Evolutionary conservation across 1,140 invertebrate genomes (phyloP).

Genomic region (Caenorhabditis brenneri): DNA sequence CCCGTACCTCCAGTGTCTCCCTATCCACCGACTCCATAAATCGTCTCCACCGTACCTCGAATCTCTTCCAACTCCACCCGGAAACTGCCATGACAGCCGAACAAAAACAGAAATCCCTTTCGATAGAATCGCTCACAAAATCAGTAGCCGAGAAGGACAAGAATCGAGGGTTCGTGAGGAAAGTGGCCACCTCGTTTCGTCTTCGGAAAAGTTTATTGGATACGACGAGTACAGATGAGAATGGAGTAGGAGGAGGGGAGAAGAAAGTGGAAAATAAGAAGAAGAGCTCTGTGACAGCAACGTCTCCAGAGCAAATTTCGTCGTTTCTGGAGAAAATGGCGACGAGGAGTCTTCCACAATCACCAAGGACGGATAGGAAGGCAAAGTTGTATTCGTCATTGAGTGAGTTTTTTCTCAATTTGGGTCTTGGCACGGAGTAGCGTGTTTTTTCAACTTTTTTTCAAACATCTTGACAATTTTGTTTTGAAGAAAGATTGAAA

Average conservation of each 20-base stretch:
- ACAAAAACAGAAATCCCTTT: conserved; percentile 8
- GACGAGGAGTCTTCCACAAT: conserved; percentile 51
- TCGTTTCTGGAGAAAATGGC: conserved; percentile 39
- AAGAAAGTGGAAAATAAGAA: conserved; percentile 36
- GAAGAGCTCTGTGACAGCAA: background rate
- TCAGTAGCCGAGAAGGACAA: background rate
- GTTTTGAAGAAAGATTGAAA: too few species aligned
- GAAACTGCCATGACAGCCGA: background rate
- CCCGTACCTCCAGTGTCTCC: background rate
- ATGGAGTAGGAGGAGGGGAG: background rate
- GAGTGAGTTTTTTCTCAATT: background rate
- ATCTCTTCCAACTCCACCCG: background rate
- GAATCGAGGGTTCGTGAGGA: conserved; percentile 10
- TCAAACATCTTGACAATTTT: too few species aligned
- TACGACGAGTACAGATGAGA: background rate
- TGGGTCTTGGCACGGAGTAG: too few species aligned
- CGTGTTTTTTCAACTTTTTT: too few species aligned
- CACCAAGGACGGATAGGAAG: conserved; percentile 44
- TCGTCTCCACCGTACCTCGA: conserved; percentile 11
- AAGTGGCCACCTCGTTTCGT: conserved; percentile 46
- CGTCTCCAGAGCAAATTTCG: background rate
- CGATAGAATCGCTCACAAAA: conserved; percentile 20
- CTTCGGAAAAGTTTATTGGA: background rate
- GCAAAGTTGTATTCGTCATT: conserved; percentile 7
- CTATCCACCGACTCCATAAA: conserved; percentile 5